These are phyloP conservation scores for Danio jaintianensis DNA, from an alignment of 2,797 vertebrate genomes.

Conservation along the genomic window DNA sequence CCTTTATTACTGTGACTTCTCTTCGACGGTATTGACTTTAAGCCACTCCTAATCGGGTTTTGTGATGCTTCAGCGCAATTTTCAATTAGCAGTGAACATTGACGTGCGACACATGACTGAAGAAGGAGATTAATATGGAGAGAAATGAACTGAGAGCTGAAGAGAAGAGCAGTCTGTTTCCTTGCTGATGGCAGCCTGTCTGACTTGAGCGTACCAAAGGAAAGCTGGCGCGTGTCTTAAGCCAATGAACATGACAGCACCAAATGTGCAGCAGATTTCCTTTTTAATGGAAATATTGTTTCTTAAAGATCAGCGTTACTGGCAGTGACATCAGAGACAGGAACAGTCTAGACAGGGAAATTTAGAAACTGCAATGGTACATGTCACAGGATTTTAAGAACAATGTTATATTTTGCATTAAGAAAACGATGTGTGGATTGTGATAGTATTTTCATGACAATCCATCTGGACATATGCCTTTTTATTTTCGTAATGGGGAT, in stretches of 20 bases:
- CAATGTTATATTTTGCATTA: not conserved
- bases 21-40: slow-evolving; percentile 30
- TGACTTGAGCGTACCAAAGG: not conserved
- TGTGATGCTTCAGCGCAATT: slow-evolving; percentile 37
- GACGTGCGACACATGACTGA: slow-evolving; percentile 34
- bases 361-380: too few relatives aligned
- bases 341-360: not conserved
- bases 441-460: not conserved
- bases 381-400: not conserved
- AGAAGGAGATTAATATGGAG: slow-evolving; percentile 28
- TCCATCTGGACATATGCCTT: too few relatives aligned
- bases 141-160: slow-evolving; percentile 20
- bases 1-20: slow-evolving; percentile 16
- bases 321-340: not conserved
- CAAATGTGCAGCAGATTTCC: slow-evolving; percentile 18
- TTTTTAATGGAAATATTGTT: slow-evolving; percentile 42
- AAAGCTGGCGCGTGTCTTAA: not conserved
- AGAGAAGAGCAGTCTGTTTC: not conserved
- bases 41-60: slow-evolving; percentile 38
- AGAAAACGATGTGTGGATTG: not conserved
- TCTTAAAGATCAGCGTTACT: slow-evolving; percentile 46
- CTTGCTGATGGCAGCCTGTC: not conserved
- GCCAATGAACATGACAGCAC: not conserved
- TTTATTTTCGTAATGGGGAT: not conserved
- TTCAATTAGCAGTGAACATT: slow-evolving; percentile 35